Evolutionary conservation across 2,888 invertebrate species (phyloP).

Genomic region (Mactromeris polynyma): DNA sequence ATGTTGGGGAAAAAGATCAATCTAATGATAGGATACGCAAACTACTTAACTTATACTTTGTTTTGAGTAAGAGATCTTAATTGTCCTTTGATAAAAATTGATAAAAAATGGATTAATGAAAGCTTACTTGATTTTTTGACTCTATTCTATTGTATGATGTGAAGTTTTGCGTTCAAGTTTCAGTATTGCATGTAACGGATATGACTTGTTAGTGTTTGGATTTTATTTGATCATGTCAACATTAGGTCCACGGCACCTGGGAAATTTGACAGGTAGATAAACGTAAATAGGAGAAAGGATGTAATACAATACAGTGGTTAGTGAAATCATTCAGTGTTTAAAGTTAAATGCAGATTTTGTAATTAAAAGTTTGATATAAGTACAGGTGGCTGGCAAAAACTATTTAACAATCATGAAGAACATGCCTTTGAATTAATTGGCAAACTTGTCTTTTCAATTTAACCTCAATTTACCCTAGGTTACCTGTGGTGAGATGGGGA

Average conservation of each 20-base stretch:
- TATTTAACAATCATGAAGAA: conserved; percentile 17
- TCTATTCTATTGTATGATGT: not conserved
- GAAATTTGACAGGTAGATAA: conserved; percentile 27
- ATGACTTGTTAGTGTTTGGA: not conserved
- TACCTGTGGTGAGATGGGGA: conserved; percentile 6
- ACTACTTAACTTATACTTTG: not conserved
- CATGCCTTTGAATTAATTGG: conserved; percentile 46
- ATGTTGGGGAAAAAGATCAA: conserved; percentile 19
- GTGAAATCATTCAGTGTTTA: conserved; percentile 9
- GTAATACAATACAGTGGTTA: conserved; percentile 25
- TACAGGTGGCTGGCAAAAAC: conserved; percentile 16
- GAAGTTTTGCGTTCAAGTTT: not conserved
- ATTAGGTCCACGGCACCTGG: conserved; percentile 38
- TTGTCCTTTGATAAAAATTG: conserved; percentile 13
- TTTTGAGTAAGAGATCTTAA: not conserved
- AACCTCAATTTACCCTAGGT: conserved; percentile 6
- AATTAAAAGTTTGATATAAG: not conserved
- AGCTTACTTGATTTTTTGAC: not conserved
- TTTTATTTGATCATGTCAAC: conserved; percentile 31
- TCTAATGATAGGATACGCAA: not conserved
- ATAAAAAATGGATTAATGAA: conserved; percentile 12
- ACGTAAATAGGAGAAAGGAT: not conserved
- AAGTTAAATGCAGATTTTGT: conserved; percentile 7
- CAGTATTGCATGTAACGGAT: not conserved
- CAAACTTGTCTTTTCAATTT: conserved; percentile 38